Base-by-base conservation (phyloP, 1,140 invertebrate genomes). In the Leucophenga varia region DNA sequence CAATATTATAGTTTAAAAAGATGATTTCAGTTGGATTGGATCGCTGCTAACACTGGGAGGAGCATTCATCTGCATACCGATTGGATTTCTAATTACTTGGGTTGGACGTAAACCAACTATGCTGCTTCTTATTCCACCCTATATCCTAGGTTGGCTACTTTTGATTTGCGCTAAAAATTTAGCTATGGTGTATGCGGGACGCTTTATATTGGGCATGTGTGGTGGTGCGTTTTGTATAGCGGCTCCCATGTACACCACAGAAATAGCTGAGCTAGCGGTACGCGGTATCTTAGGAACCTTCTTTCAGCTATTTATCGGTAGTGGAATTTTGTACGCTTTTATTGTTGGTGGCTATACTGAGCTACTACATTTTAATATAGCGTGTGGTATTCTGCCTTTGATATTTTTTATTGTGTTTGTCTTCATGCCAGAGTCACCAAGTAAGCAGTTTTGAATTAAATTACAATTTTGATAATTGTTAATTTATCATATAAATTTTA, bases 221-320 rank as follows among this genome's bases (percentile, higher is more conserved):
- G 64, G 65, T 13, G 90, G 91, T 13, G 84, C 88, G 3, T 83
- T 86, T 8, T 90, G 87, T 55, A 81, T 86, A 2, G 80, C 81
- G 3, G 83, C 80, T 0, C 87, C 88, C 2, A 75, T 89, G 49
- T 92, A 90, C 57, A 83, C 84, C 1, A 83, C 82, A 1, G 89
- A 91, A 76, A 87, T 87, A 6, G 80, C 84, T 0, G 83, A 88
- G 48, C 83, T 79, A 16, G 69, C 79, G 1, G 80, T 89, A 30
- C 78, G 89, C 19, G 90, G 89, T 2, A 80, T 80, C 3, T 72
- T 91, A 5, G 87, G 86, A 0, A 82, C 85, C 8, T 84, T 83
- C 43, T 86, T 87, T 44, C 86, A 90, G 59, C 73, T 91, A 12
- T 49, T 63, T 86, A 16, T 88, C 2, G 84, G 82, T 0, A 59